phyloP scores from a whole-genome alignment of 2,113 vertebrate species.

The Genyomyrus donnyi region DNA sequence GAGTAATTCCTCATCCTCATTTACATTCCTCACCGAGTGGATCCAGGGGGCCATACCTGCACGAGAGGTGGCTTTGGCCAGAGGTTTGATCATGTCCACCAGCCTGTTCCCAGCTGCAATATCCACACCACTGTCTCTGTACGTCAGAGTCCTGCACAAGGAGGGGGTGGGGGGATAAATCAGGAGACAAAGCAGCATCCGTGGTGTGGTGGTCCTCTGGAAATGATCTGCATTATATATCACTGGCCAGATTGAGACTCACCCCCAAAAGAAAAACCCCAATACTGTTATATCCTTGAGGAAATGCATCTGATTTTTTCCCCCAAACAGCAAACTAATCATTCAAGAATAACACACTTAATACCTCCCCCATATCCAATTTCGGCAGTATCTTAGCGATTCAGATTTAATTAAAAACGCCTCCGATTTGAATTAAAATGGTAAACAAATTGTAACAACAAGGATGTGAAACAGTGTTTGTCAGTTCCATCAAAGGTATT shows the following conservation, averaged over 20 bases:
- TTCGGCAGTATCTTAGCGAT: not conserved
- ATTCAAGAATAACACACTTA: not conserved
- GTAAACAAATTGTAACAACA: not conserved
- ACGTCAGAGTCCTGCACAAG: slow-evolving; percentile 75
- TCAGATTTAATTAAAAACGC: not conserved
- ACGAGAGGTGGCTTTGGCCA: slow-evolving; percentile 85
- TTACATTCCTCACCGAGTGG: not conserved
- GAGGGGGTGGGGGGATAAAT: not conserved
- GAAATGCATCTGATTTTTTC: not conserved
- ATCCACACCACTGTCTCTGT: slow-evolving; percentile 92
- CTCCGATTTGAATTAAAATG: not conserved
- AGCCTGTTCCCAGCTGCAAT: slow-evolving; percentile 82
- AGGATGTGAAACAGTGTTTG: not conserved
- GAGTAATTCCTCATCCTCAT: not conserved
- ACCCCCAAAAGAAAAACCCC: not conserved
- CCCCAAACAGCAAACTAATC: not conserved
- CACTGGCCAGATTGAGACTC: not conserved
- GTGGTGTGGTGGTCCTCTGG: not conserved
- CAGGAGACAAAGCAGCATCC: too few species aligned
- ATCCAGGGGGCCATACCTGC: slow-evolving; percentile 59
- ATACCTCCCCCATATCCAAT: not conserved
- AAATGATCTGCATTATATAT: not conserved
- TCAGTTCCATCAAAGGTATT: not conserved
- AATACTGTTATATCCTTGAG: not conserved
- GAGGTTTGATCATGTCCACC: slow-evolving; percentile 83